Percentiles rank a stretch among this genome's conserved stretches.
Conservation (phyloP, 2,797 vertebrate species). For the Sarcophilus harrisii region DNA sequence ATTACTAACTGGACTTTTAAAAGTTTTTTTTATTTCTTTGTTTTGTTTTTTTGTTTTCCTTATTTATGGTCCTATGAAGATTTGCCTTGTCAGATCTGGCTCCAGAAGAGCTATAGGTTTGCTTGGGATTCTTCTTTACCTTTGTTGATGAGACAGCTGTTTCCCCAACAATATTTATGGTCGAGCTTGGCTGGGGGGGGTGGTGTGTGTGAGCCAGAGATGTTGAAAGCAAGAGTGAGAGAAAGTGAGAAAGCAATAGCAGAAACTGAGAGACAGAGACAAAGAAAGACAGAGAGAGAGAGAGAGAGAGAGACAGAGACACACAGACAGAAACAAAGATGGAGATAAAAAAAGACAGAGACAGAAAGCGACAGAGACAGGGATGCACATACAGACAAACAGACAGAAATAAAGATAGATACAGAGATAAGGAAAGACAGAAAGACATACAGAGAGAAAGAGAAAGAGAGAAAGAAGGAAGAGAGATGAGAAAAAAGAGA, state of each 20-base stretch:
- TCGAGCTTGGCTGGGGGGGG: conserved; percentile 50
- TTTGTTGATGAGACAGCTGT: conserved; percentile 41
- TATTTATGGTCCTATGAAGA: conserved; percentile 1
- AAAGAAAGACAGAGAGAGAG: too few species aligned
- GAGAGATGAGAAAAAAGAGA: not conserved
- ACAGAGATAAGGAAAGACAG: too few species aligned
- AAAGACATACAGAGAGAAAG: too few species aligned
- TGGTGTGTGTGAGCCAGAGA: too few species aligned
- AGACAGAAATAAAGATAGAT: too few species aligned
- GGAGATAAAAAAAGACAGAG: too few species aligned
- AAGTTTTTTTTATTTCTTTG: conserved; percentile 9
- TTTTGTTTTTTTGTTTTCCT: not conserved
- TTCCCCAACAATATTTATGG: not conserved
- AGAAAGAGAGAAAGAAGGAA: not conserved
- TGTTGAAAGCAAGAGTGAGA: not conserved
- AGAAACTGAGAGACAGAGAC: not conserved
- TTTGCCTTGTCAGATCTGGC: conserved; percentile 33
- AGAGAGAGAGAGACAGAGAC: too few species aligned
- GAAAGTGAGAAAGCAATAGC: not conserved
- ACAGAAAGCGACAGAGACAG: too few species aligned
- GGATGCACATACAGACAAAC: too few species aligned
- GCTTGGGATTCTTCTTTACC: conserved; percentile 38
- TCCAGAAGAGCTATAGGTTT: not conserved
- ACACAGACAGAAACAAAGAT: too few species aligned
- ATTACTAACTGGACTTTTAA: conserved; percentile 15